Conservation (phyloP, 2,888 invertebrate genomes). For the Dynastes grantii region DNA sequence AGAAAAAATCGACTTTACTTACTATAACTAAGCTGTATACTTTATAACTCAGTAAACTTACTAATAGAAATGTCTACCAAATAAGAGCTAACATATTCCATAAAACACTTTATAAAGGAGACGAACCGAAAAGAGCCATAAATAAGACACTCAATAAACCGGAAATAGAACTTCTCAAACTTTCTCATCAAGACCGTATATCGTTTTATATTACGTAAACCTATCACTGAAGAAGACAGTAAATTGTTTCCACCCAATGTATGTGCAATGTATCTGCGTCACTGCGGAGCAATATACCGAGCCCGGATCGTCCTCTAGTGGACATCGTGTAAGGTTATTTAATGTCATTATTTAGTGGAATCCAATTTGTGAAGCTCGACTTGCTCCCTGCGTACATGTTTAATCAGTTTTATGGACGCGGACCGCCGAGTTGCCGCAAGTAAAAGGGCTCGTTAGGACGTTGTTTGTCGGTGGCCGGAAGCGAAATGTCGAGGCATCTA, state of each 20-base stretch:
- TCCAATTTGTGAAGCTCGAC: slow-evolving; percentile 23
- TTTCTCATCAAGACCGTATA: background rate
- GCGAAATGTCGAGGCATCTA: background rate
- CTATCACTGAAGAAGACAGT: background rate
- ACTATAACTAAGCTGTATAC: too few relatives aligned
- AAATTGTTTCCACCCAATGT: slow-evolving; percentile 4
- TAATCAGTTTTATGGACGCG: slow-evolving; percentile 23
- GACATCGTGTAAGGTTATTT: slow-evolving; percentile 20
- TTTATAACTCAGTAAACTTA: too few relatives aligned
- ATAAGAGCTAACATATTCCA: background rate
- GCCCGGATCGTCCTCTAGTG: background rate
- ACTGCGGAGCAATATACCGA: too few relatives aligned
- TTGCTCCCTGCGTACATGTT: slow-evolving; percentile 8
- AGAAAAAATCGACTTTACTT: too few relatives aligned
- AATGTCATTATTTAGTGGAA: slow-evolving; percentile 28
- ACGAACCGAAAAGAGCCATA: background rate
- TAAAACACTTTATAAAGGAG: background rate
- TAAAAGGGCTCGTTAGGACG: slow-evolving; percentile 11
- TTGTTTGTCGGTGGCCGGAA: background rate
- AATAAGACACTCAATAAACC: slow-evolving; percentile 10
- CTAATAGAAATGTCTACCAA: background rate
- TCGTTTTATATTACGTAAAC: background rate
- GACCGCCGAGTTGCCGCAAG: slow-evolving; percentile 7
- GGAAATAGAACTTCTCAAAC: background rate
- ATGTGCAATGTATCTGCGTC: background rate